These are phyloP conservation scores for Archaeoteleia sp. DNA, from an alignment of 2,888 invertebrate genomes.

Conservation along the genomic window DNA sequence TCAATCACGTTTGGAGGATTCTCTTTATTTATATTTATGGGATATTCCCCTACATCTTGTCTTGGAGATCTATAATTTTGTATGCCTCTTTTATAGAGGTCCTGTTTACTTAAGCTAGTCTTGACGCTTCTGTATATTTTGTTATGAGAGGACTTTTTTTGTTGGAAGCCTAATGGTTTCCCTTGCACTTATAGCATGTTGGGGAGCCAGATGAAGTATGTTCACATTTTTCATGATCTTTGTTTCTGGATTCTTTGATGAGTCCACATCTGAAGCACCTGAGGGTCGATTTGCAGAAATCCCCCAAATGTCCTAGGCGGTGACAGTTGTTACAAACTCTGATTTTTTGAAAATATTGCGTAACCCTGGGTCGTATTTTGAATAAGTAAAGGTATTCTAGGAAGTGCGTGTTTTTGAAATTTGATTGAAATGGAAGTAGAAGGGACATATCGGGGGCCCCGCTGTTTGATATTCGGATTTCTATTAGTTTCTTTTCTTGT, in stretches of 20 bases:
- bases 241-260: too few relatives aligned
- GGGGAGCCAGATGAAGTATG: too few relatives aligned
- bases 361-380: not conserved
- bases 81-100: slow-evolving; percentile 3
- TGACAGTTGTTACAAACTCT: slow-evolving; percentile 3
- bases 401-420: not conserved
- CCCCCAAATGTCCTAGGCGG: not conserved
- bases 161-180: slow-evolving; percentile 17
- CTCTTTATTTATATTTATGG: not conserved
- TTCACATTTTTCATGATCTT: too few relatives aligned
- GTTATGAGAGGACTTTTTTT: slow-evolving; percentile 4
- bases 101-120: not conserved
- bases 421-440: slow-evolving; percentile 10
- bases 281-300: not conserved
- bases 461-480: too few relatives aligned
- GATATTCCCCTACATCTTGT: not conserved
- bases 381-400: not conserved
- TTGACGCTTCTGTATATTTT: not conserved
- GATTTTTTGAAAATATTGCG: slow-evolving; percentile 1
- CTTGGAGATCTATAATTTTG: too few relatives aligned
- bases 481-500: too few relatives aligned
- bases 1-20: too few relatives aligned
- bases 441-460: not conserved
- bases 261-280: slow-evolving; percentile 7
- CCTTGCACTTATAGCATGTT: slow-evolving; percentile 8